These are phyloP conservation scores for Hylaeus volcanicus DNA, from an alignment of 1,140 invertebrate species.

Conservation along the genomic window DNA sequence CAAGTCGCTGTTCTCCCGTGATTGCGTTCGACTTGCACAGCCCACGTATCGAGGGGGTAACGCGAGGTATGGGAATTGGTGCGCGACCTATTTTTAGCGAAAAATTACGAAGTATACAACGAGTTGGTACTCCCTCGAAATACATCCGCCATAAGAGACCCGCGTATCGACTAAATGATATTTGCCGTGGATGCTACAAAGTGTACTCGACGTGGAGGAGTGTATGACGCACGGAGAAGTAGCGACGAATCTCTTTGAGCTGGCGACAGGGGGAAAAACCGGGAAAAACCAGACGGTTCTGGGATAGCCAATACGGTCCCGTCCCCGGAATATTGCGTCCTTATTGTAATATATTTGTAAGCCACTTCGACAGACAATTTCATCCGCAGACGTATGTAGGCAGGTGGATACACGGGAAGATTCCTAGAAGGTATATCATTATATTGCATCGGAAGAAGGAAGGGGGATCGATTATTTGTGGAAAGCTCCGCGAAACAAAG, in stretches of 20 bases:
- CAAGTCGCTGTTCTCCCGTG: too few species aligned
- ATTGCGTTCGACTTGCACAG: too few species aligned
- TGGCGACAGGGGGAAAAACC: neutral
- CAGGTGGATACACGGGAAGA: slow-evolving; percentile 53
- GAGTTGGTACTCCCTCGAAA: neutral
- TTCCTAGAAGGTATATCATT: slow-evolving; percentile 59
- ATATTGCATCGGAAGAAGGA: slow-evolving; percentile 32
- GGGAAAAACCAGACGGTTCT: slow-evolving; percentile 52
- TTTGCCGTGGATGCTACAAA: slow-evolving; percentile 10
- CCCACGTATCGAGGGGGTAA: too few species aligned
- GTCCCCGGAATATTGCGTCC: slow-evolving; percentile 58
- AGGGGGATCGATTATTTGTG: slow-evolving; percentile 45
- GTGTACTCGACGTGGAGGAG: neutral
- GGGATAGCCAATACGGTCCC: slow-evolving; percentile 50
- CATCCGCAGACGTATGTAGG: slow-evolving; percentile 47
- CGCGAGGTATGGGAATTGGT: too few species aligned
- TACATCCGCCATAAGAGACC: neutral
- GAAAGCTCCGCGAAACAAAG: slow-evolving; percentile 44
- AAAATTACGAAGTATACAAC: slow-evolving; percentile 24
- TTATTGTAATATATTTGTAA: slow-evolving; percentile 70
- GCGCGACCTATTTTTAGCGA: neutral
- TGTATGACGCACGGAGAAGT: slow-evolving; percentile 29
- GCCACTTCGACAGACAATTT: slow-evolving; percentile 69
- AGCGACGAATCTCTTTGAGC: slow-evolving; percentile 59
- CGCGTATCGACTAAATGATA: slow-evolving; percentile 36